A percentile compares a stretch with the other conserved stretches of the same genome.
These are phyloP conservation scores for Scalopus aquaticus DNA, from an alignment of 2,113 vertebrate genomes.

Conservation along the genomic window DNA sequence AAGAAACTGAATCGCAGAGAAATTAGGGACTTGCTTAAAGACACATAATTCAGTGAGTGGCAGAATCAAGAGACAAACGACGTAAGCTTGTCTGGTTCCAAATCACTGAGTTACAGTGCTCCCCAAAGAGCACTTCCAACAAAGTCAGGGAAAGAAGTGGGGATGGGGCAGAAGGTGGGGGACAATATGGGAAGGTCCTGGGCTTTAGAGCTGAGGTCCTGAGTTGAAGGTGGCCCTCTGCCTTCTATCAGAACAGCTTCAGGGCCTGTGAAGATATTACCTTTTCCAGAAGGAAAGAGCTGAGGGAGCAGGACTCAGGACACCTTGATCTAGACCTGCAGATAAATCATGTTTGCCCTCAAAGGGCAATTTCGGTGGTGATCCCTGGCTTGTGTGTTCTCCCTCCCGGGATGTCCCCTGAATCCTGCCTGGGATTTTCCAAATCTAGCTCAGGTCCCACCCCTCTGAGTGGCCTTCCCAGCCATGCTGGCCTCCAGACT, in stretches of 20 bases:
- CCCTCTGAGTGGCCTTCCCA: background rate
- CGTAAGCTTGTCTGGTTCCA: background rate
- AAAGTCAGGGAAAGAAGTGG: too few relatives aligned
- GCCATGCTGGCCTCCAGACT: fast-evolving
- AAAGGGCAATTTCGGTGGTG: background rate
- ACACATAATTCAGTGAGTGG: background rate
- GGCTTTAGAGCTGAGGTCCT: background rate
- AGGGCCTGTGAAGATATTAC: background rate
- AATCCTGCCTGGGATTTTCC: background rate
- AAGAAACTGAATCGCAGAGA: background rate
- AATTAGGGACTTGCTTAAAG: background rate
- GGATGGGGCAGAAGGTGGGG: background rate
- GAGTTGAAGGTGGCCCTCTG: background rate
- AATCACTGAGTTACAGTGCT: too few relatives aligned
- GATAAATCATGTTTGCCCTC: background rate
- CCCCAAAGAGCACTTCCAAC: background rate
- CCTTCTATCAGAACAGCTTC: background rate
- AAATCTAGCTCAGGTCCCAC: background rate
- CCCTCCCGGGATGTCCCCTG: fast-evolving
- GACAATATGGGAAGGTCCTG: background rate
- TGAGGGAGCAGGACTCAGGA: background rate
- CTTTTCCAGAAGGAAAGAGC: background rate
- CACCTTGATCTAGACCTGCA: background rate
- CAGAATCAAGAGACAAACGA: background rate
- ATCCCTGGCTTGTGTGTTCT: background rate